Evolutionary conservation across 2,113 vertebrate genomes (phyloP), one percentile per base, ranked within the genome.

Genomic region (Sander vitreus): DNA sequence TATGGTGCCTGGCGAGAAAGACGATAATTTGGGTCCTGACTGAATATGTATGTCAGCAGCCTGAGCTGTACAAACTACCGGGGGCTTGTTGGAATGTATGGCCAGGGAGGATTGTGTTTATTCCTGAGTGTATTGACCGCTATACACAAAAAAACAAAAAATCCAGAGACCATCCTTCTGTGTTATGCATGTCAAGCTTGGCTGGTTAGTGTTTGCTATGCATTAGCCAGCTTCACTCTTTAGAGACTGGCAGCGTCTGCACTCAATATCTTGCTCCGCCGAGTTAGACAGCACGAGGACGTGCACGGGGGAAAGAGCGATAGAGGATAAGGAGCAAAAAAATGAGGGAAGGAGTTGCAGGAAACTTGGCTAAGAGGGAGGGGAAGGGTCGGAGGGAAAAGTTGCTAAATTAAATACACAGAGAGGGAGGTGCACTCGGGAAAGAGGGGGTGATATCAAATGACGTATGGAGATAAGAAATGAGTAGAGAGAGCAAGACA

Each of bases 251-350:
- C 82, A 85, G 87, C 63, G 71, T 90, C 80, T 90, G 88, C 82
- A 87, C 89, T 87, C 81, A 85, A 89, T 93, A 91, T 93, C 89
- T 91, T 45, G 76, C 86, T 91, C 89, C 89, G 45, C 83, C 50
- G 76, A 91, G 82, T 87, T 79, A 92, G 88, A 90, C 89, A 77
- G 87, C 77, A 78, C 39, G 30, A 89, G 71, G 83, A 89, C 57
- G 80, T 72, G 89, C n/a, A 16, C 25, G 8, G 63, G 18, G 18
- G 72, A 57, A 77, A n/a, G 23, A 79, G 78, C 19, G 62, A 83
- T 45, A 33, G 63, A 57, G 85, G 57, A 85, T 74, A 55, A 69
- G 75, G 50, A 78, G 60, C 21, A 55, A 57, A 64, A 73, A 70
- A 50, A 14, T 33, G 36, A 75, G 76, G 39, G 65, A 73, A 73